Evolutionary conservation across 30 jellyfish, hydroid and myxozoan species (phyloP), one percentile per base, ranked within the genome.

Genomic region (Pseudorhiza aurosa): DNA sequence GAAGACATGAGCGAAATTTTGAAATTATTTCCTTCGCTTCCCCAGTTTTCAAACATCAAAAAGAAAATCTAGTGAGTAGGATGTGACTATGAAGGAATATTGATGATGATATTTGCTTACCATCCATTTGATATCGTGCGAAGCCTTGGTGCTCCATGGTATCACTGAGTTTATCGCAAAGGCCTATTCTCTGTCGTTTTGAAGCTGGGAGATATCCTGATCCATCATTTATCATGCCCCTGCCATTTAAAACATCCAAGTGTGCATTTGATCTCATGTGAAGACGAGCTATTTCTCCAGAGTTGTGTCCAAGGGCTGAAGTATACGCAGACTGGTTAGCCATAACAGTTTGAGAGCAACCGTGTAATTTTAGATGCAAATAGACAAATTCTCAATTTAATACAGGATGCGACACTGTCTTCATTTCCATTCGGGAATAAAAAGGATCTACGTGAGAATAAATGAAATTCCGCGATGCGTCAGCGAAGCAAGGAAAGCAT

Each of bases 151-250:
- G 91, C 28, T 70, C 91, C 51, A 80, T 65, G 1, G 70, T 19
- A 19, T 80, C 84, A 24, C 81, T 82, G 15, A 80, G 50, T 39
- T 80, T 80, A 18, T 80, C 91, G 40, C 59, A 36, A 68, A 80
- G 79, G 79, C 74, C 79, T 59, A 77, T 12, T 25, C 91, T 46
- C 44, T 42, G 84, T 22, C 91, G 82, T 68, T 80, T 80, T 65
- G 91, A 80, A 28, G 65, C 69, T 26, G 91, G 91, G 59, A 65
- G 51, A 44, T 64, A 80, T 8, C 58, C 63, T 35, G 91, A 32
- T 25, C 91, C 91, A 50, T 80, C 91, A 33, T 43, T 42, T 24
- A 80, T 56, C 91, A 80, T 80, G 28, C 84, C 91, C 71, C 91
- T 80, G 11, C 81, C 72, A 45, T 58, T 70, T 70, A 80, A 56